phyloP scores from a whole-genome alignment of 2,797 vertebrate species.

The Myotis vivesi region DNA sequence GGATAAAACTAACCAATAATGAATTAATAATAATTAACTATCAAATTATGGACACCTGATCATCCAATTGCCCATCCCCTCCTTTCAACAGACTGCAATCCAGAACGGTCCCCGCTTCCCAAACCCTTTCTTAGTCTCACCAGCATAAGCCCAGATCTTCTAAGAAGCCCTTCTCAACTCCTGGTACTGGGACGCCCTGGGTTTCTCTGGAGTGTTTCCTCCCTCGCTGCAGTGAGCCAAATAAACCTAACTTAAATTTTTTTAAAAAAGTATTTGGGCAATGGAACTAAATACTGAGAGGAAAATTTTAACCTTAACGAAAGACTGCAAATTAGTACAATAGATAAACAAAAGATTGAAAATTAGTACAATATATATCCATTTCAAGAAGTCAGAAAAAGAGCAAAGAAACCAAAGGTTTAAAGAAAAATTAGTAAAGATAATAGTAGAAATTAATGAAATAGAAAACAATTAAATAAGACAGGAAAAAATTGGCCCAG shows the following conservation, averaged over 20 bases:
- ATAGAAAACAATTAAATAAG: not conserved
- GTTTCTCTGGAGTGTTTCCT: not conserved
- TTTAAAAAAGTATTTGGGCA: not conserved
- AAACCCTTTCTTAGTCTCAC: not conserved
- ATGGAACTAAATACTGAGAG: not conserved
- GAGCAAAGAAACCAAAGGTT: not conserved
- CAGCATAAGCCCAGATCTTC: not conserved
- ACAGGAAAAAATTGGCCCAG: not conserved
- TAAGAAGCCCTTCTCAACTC: not conserved
- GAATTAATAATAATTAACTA: not conserved
- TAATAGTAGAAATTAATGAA: conserved; percentile 14
- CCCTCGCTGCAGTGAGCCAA: not conserved
- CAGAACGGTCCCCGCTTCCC: not conserved
- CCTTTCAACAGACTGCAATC: not conserved
- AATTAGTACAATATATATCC: not conserved
- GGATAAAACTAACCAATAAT: not conserved
- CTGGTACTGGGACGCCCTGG: not conserved
- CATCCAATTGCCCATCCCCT: not conserved
- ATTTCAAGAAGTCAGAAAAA: conserved; percentile 11
- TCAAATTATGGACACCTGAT: not conserved
- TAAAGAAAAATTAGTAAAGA: not conserved
- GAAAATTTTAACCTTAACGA: not conserved
- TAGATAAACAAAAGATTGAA: not conserved
- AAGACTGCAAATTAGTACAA: conserved; percentile 17
- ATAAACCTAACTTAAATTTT: not conserved